Base-by-base conservation (phyloP, 2,113 vertebrate species). In the Aplodontia rufa region DNA sequence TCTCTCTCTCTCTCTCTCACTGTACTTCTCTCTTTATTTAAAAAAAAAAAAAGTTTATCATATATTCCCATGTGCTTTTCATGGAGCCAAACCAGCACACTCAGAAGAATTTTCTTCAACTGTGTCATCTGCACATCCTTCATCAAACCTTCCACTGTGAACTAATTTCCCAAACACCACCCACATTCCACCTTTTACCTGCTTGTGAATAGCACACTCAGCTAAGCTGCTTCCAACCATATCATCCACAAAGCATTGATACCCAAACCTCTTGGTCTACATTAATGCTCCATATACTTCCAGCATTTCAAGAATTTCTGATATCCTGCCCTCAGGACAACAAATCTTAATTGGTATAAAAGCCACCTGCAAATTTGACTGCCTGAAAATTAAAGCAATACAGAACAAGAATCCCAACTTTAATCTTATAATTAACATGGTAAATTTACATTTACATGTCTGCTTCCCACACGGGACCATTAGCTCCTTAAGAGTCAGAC, bases 301-400 rank as follows among this genome's bases (percentile, higher is more conserved):
- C 12, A 64, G 35, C 9, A 72, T 66, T 47, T 47, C 19, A 76
- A 90, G 30, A 87, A 91, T 8, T 37, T 26, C 35, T 32, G n/a
- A 0, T 53, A 78, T 79, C 10, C 47, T 74, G 13, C 26, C 19
- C 91, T 32, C 53, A 62, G 75, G 20, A 40, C 8, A 16, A 13
- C 51, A 87, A 83, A 55, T 1, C 6, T 76, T 32, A 10, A 75
- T 45, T 22, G 45, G 12, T 14, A 35, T 71, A 53, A 76, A 90
- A 83, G 30, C 37, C 17, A 74, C 26, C 32, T 86, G n/a, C 3
- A 49, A 62, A 87, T 66, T 11, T 16, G 68, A 62, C 55, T 69
- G 42, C 45, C 22, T 79, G 10, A 95, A 79, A 88, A 37, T 51
- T 72, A 82, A 95, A 94, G 28, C 24, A 66, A 93, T 12, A 62